These are phyloP conservation scores for Antrozous pallidus DNA, from an alignment of 2,797 vertebrate genomes.

Conservation along the genomic window DNA sequence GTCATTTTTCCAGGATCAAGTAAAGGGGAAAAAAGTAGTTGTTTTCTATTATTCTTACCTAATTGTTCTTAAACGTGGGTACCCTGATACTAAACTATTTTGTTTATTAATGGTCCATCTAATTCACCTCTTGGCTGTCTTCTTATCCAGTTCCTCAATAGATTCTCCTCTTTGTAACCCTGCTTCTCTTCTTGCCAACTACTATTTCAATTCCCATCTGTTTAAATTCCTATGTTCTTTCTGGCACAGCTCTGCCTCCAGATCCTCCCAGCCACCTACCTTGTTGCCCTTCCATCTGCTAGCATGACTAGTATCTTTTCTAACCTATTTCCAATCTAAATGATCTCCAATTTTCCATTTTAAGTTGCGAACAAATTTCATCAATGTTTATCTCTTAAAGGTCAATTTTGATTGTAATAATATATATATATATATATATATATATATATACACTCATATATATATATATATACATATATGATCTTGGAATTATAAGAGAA, in stretches of 20 bases:
- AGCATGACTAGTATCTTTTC: slow-evolving; percentile 41
- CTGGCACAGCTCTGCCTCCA: slow-evolving; percentile 57
- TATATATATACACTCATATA: too few relatives aligned
- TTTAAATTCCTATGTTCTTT: slow-evolving; percentile 58
- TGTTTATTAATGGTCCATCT: neutral
- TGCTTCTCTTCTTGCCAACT: slow-evolving; percentile 53
- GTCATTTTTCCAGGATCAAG: neutral
- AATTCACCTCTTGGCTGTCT: slow-evolving; percentile 23
- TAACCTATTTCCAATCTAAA: slow-evolving; percentile 35
- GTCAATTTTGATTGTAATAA: neutral
- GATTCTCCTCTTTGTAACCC: slow-evolving; percentile 30
- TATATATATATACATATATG: neutral
- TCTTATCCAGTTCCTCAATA: neutral
- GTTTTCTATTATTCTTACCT: neutral
- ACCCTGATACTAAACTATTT: neutral
- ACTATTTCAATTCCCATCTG: slow-evolving; percentile 72
- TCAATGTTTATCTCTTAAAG: neutral
- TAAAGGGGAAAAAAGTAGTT: neutral
- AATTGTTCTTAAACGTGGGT: neutral
- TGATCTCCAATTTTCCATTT: neutral
- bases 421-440: neutral
- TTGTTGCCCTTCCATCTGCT: slow-evolving; percentile 70
- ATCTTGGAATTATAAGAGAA: neutral
- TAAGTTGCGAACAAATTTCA: neutral
- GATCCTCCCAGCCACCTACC: slow-evolving; percentile 60